Evolutionary conservation across 2,797 vertebrate genomes (phyloP).

Genomic region (Taeniopygia guttata): DNA sequence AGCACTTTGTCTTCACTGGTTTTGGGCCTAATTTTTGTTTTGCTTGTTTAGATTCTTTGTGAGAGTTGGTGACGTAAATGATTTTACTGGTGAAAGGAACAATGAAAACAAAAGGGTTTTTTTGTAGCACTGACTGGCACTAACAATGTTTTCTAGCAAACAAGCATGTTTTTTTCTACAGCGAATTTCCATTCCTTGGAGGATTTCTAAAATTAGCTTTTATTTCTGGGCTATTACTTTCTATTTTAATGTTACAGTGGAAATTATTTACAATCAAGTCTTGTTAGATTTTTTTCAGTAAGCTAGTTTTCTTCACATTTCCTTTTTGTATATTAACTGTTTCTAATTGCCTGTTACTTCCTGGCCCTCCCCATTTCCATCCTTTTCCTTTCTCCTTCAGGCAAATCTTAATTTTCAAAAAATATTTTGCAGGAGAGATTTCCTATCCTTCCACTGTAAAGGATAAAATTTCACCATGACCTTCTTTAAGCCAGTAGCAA

Average conservation of each 20-base stretch:
- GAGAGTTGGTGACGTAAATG: background rate
- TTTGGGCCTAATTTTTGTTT: background rate
- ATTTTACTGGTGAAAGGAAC: background rate
- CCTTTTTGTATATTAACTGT: background rate
- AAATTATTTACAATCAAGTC: background rate
- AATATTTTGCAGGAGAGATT: background rate
- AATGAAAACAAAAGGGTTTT: conserved; percentile 37
- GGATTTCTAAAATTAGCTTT: background rate
- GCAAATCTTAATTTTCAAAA: background rate
- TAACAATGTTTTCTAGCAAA: background rate
- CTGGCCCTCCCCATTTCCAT: background rate
- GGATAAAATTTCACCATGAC: background rate
- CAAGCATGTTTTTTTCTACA: background rate
- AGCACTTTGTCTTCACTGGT: background rate
- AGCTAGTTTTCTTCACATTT: background rate
- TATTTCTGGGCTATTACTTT: background rate
- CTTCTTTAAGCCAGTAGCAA: background rate
- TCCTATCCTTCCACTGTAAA: background rate
- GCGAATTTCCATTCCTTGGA: background rate
- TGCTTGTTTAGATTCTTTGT: conserved; percentile 22
- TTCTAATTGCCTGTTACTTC: background rate
- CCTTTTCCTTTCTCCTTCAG: background rate
- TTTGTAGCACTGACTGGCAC: conserved; percentile 29
- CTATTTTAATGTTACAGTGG: background rate
- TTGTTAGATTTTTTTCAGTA: background rate